These are phyloP conservation scores for Pedetes capensis DNA, from an alignment of 2,113 vertebrate species.

Conservation along the genomic window DNA sequence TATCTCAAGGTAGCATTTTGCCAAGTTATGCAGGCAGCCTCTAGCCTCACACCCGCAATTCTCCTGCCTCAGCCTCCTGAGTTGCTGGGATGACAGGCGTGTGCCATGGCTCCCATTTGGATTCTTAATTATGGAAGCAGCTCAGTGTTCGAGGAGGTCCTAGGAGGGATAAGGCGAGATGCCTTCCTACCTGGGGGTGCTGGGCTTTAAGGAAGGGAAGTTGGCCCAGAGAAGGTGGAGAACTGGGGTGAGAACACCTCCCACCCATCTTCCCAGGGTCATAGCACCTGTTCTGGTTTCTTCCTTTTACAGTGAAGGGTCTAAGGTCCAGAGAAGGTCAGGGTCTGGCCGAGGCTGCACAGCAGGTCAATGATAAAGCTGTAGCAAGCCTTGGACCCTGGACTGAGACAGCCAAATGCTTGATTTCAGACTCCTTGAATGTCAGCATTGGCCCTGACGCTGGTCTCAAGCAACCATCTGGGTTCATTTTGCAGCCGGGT, in stretches of 20 bases:
- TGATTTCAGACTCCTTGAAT: not conserved
- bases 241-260: not conserved
- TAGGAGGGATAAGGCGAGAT: too few relatives aligned
- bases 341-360: not conserved
- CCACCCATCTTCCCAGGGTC: too few relatives aligned
- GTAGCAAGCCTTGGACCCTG: not conserved
- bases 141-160: not conserved
- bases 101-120: too few relatives aligned
- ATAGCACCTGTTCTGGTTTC: not conserved
- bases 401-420: accelerated
- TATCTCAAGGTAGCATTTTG: too few relatives aligned
- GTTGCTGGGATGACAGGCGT: too few relatives aligned
- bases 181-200: not conserved
- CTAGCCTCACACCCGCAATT: too few relatives aligned
- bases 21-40: too few relatives aligned
- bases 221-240: accelerated
- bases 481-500: not conserved
- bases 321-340: not conserved
- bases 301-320: not conserved
- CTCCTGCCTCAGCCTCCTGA: too few relatives aligned
- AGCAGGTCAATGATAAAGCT: not conserved
- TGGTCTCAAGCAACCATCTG: too few relatives aligned
- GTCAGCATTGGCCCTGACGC: accelerated
- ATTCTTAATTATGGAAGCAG: not conserved
- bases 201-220: not conserved